Conservation (phyloP, 2,113 vertebrate species). For the Brachypodius melanocephalos region DNA sequence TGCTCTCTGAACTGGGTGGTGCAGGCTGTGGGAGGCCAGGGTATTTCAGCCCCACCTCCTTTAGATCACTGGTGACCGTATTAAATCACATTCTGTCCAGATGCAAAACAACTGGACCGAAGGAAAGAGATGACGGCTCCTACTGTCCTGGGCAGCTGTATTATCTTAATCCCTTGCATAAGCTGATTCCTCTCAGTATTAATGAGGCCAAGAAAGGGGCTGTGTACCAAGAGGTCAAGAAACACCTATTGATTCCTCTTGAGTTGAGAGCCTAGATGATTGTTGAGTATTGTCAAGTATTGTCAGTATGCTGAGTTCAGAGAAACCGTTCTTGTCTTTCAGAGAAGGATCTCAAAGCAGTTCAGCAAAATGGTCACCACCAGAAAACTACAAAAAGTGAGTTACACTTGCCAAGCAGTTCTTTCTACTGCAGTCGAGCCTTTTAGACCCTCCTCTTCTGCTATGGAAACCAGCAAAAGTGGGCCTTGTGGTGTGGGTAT, state of each 20-base stretch:
- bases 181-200: neutral
- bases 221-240: neutral
- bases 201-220: neutral
- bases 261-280: neutral
- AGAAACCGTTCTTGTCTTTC: neutral
- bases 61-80: neutral
- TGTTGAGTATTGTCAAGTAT: neutral
- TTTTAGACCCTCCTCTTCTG: neutral
- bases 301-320: neutral
- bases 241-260: neutral
- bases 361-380: conserved; percentile 85
- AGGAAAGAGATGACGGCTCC: neutral
- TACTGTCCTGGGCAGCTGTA: neutral
- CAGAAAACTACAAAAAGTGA: conserved; percentile 91
- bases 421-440: neutral
- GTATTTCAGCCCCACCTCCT: neutral
- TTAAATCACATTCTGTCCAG: neutral
- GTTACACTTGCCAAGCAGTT: conserved; percentile 24
- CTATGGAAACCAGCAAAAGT: neutral
- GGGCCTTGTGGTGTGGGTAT: neutral
- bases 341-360: conserved; percentile 74
- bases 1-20: neutral
- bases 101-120: neutral
- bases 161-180: neutral
- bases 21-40: neutral